A percentile compares a stretch with the other conserved stretches of the same genome.
Evolutionary conservation across 2,888 invertebrate species (phyloP).

Genomic region (Acanthosepion pharaonis): DNA sequence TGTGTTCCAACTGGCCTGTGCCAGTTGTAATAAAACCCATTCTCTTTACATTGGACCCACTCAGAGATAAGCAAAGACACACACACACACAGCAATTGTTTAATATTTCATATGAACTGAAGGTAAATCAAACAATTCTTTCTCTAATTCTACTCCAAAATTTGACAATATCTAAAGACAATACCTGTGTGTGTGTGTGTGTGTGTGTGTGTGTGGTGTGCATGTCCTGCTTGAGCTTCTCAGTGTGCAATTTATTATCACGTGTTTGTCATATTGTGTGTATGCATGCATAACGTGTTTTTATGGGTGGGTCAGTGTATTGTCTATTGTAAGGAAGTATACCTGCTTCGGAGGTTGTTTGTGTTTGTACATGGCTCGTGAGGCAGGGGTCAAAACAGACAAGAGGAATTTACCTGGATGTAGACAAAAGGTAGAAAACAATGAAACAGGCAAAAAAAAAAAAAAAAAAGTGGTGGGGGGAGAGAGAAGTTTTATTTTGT

Average conservation of each 20-base stretch:
- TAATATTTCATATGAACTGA: not conserved
- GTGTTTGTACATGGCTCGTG: not conserved
- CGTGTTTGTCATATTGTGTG: not conserved
- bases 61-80: not conserved
- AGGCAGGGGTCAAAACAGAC: not conserved
- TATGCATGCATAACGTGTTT: not conserved
- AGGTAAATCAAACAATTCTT: not conserved
- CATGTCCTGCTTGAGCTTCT: not conserved
- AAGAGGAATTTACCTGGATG: constrained; percentile 20
- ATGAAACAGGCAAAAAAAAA: not conserved
- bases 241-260: not conserved
- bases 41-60: not conserved
- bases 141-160: not conserved
- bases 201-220: not conserved
- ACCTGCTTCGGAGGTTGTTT: not conserved
- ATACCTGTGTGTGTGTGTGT: not conserved
- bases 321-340: not conserved
- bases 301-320: not conserved
- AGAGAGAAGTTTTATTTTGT: not conserved
- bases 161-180: not conserved
- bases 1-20: too few relatives aligned
- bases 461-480: too few relatives aligned
- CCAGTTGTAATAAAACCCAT: not conserved
- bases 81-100: not conserved
- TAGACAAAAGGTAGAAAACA: not conserved